These are phyloP conservation scores for Microcebus lehilahytsara DNA, from an alignment of 2,113 vertebrate genomes.

Conservation along the genomic window DNA sequence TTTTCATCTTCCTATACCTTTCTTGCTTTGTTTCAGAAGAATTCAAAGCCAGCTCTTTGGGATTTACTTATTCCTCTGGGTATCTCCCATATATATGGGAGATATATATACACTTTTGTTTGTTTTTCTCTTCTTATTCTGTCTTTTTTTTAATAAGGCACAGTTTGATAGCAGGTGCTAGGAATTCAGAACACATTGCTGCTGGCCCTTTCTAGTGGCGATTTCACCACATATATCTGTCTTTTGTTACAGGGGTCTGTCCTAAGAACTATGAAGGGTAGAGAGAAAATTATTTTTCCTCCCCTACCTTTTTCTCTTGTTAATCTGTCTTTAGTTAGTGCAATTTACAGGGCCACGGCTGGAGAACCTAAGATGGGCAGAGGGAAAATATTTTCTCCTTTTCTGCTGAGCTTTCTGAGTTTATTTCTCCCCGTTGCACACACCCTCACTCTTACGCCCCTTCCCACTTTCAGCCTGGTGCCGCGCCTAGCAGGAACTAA, in stretches of 20 bases:
- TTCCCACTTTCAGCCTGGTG: neutral
- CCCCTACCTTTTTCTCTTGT: neutral
- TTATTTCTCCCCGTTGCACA: neutral
- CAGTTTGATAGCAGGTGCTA: slow-evolving; percentile 80
- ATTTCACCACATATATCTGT: slow-evolving; percentile 31
- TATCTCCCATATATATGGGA: neutral
- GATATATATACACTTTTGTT: neutral
- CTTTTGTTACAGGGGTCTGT: neutral
- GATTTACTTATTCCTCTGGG: neutral
- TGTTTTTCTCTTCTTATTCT: neutral
- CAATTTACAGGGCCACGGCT: neutral
- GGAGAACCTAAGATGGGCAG: neutral
- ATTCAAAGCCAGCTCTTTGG: neutral
- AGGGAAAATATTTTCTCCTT: neutral
- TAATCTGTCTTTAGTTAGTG: neutral
- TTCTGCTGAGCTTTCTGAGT: neutral
- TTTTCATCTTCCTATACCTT: neutral
- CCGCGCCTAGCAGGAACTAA: neutral
- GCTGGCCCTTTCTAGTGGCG: slow-evolving; percentile 61
- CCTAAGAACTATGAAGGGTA: neutral
- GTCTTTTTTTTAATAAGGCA: slow-evolving; percentile 82
- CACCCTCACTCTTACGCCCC: neutral
- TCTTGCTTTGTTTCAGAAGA: neutral
- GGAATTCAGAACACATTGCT: slow-evolving; percentile 64
- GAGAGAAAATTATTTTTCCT: neutral